Conservation (phyloP, 2,888 invertebrate species). For the Trachelus troglodyta region DNA sequence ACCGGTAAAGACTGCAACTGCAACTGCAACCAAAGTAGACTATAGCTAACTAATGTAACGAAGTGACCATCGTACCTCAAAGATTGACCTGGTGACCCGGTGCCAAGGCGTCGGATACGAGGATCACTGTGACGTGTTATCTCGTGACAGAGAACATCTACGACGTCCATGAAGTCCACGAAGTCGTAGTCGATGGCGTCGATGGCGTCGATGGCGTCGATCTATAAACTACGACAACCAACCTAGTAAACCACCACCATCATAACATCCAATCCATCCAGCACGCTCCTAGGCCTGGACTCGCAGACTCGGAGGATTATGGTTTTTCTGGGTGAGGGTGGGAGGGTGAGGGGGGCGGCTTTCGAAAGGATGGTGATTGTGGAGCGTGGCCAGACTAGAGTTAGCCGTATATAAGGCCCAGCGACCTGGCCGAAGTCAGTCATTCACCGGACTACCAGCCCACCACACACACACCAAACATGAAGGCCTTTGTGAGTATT, state of each 20-base stretch:
- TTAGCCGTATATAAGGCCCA: slow-evolving; percentile 66
- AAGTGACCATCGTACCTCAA: slow-evolving; percentile 35
- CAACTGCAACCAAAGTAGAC: too few relatives aligned
- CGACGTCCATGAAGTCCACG: too few relatives aligned
- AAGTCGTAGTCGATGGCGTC: neutral
- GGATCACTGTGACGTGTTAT: neutral
- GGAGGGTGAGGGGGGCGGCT: slow-evolving; percentile 55
- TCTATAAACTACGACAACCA: neutral
- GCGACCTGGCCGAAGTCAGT: slow-evolving; percentile 65
- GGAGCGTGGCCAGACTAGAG: slow-evolving; percentile 63
- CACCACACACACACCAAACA: slow-evolving; percentile 65
- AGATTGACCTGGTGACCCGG: slow-evolving; percentile 53
- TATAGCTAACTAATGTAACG: too few relatives aligned
- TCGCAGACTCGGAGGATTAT: slow-evolving; percentile 53
- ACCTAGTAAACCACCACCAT: slow-evolving; percentile 7
- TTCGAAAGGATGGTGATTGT: slow-evolving; percentile 67
- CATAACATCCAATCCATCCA: neutral
- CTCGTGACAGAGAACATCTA: neutral
- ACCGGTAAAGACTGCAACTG: slow-evolving; percentile 12
- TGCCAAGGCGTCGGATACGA: slow-evolving; percentile 25
- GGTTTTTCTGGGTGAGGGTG: slow-evolving; percentile 59
- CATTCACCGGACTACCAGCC: slow-evolving; percentile 66
- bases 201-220: slow-evolving; percentile 1
- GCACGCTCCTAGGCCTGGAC: slow-evolving; percentile 21
- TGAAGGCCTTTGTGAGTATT: slow-evolving; percentile 67